These are phyloP conservation scores for Catalaphyllia jardinei DNA, from an alignment of 64 coral and sea anemone genomes.

Conservation along the genomic window DNA sequence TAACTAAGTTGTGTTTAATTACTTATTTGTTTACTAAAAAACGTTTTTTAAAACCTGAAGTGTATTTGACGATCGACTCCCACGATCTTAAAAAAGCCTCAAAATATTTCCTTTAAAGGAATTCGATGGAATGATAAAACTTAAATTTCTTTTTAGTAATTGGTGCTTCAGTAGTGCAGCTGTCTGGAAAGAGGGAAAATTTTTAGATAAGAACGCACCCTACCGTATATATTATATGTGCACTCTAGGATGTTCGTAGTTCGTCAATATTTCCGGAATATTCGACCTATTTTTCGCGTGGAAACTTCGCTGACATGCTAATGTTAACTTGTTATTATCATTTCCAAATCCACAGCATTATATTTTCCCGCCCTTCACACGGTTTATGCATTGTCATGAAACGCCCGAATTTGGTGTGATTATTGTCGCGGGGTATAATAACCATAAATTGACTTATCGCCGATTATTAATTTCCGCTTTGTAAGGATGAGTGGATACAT, in stretches of 20 bases:
- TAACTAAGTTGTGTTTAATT: background rate
- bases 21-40: background rate
- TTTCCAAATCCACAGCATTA: background rate
- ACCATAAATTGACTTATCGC: background rate
- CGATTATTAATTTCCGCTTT: background rate
- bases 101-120: no score
- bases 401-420: background rate
- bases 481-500: background rate
- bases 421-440: background rate
- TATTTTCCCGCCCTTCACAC: background rate
- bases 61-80: background rate
- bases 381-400: constrained; percentile 17
- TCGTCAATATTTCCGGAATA: background rate
- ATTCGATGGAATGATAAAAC: no score
- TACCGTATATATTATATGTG: no score
- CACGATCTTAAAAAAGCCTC: background rate
- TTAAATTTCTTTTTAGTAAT: no score
- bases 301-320: background rate
- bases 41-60: background rate
- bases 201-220: no score
- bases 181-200: no score
- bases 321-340: background rate
- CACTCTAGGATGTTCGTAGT: no score
- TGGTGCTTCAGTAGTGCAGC: no score
- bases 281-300: background rate